Conservation (phyloP, 2,888 invertebrate genomes). For the Eupithecia dodoneata region DNA sequence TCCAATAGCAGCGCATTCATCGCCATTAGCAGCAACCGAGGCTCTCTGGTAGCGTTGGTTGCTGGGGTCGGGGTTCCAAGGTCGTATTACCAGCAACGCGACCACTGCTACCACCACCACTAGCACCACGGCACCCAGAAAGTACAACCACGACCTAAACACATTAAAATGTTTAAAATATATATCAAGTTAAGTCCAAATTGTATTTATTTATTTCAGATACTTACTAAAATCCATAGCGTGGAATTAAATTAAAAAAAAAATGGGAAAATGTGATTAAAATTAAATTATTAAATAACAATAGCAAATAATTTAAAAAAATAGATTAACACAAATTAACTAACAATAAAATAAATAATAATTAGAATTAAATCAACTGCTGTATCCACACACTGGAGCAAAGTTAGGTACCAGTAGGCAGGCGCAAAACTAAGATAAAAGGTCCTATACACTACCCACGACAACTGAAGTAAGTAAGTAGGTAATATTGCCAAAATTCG, state of each 20-base stretch:
- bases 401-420: background rate
- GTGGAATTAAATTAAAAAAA: too few relatives aligned
- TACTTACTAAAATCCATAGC: too few relatives aligned
- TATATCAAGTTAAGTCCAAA: background rate
- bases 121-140: conserved; percentile 71
- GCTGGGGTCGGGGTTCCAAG: conserved; percentile 64
- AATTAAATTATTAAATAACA: too few relatives aligned
- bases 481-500: background rate
- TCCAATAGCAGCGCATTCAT: conserved; percentile 85
- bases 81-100: conserved; percentile 75
- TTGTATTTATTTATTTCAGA: too few relatives aligned
- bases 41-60: conserved; percentile 77
- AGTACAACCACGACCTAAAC: conserved; percentile 59
- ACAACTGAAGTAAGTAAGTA: background rate
- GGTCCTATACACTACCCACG: background rate
- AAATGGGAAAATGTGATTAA: too few relatives aligned
- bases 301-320: too few relatives aligned
- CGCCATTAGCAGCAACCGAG: conserved; percentile 89
- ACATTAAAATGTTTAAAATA: background rate
- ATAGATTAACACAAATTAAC: too few relatives aligned
- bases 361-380: too few relatives aligned
- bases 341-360: too few relatives aligned
- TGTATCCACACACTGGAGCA: too few relatives aligned
- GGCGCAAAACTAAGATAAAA: background rate
- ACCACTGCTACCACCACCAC: conserved; percentile 73